phyloP scores from a whole-genome alignment of 1,140 invertebrate genomes.

The Drosophila saltans region DNA sequence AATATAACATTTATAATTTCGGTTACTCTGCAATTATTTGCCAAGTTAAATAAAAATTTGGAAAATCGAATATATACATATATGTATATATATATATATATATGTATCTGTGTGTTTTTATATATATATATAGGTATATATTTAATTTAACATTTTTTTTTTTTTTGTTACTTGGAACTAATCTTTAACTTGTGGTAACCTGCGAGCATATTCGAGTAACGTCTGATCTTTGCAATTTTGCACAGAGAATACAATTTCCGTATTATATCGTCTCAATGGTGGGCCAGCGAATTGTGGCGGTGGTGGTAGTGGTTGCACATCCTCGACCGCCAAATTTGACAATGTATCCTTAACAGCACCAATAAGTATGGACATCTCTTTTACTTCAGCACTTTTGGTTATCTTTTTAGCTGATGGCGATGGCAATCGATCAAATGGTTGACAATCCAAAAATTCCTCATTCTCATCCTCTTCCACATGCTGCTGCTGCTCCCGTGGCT shows the following conservation, averaged over 20 bases:
- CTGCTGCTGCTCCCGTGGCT: neutral
- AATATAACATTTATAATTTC: neutral
- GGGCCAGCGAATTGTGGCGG: constrained; percentile 19
- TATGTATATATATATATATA: no score
- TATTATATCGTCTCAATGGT: neutral
- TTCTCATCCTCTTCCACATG: neutral
- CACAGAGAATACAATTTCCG: neutral
- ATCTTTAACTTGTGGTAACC: neutral
- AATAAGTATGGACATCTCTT: constrained; percentile 3
- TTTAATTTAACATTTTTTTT: neutral
- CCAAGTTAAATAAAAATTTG: constrained; percentile 7
- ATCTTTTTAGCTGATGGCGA: constrained; percentile 8
- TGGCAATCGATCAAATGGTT: neutral
- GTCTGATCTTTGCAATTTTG: neutral
- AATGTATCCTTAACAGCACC: neutral
- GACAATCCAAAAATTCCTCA: neutral
- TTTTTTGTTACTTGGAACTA: neutral
- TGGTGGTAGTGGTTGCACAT: constrained; percentile 12
- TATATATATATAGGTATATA: no score
- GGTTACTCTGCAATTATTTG: neutral
- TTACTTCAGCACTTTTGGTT: neutral
- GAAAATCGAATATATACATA: neutral
- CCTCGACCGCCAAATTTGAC: constrained; percentile 9
- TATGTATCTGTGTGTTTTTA: no score
- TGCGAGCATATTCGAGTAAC: neutral